A percentile compares a stretch with the other conserved stretches of the same genome.
Conservation (phyloP, 2,113 vertebrate genomes). For the Penelope pileata region DNA sequence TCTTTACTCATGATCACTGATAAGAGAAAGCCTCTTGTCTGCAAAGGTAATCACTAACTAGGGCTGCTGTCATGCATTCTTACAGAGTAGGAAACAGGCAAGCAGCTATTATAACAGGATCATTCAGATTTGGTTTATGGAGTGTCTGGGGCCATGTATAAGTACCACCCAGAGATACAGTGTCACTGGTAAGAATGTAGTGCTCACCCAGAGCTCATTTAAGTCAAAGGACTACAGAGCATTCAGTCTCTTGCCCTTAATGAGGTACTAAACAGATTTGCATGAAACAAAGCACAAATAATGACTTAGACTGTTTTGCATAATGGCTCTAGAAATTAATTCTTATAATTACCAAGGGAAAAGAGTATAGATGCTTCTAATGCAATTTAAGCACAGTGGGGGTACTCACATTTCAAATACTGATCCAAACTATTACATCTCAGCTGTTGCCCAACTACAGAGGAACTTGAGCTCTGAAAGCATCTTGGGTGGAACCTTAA, state of each 20-base stretch:
- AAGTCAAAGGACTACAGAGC: background rate
- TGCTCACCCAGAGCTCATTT: background rate
- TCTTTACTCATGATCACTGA: background rate
- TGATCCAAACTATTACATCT: background rate
- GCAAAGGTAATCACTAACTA: background rate
- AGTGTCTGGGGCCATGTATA: background rate
- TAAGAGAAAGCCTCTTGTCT: background rate
- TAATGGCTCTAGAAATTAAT: background rate
- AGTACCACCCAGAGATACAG: slow-evolving; percentile 21
- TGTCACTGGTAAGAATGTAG: slow-evolving; percentile 22
- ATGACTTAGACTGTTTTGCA: background rate
- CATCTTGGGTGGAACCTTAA: background rate
- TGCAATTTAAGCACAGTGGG: background rate
- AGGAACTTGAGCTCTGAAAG: background rate
- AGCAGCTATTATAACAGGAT: background rate
- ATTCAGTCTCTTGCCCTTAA: background rate
- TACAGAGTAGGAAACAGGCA: background rate
- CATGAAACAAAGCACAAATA: background rate
- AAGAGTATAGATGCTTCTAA: background rate
- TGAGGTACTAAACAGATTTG: background rate
- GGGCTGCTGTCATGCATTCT: background rate
- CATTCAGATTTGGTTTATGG: background rate
- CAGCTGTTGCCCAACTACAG: background rate
- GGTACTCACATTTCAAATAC: background rate
- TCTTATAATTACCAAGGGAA: background rate